Evolutionary conservation across 2,113 vertebrate species (phyloP), one percentile per base, ranked within the genome.

Genomic region (Zosterops hypoxanthus): DNA sequence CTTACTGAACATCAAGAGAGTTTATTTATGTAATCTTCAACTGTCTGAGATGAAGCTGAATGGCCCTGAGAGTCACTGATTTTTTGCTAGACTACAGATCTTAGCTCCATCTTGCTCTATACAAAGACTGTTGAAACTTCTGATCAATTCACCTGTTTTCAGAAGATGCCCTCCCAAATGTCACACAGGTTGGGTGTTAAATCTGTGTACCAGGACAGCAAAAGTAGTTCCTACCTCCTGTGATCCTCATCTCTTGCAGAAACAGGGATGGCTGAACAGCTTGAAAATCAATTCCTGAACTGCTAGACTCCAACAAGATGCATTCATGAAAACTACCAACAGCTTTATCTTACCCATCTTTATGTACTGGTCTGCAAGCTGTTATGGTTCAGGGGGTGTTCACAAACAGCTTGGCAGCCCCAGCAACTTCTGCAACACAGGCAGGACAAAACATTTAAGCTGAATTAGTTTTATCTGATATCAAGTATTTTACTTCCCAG

Each of bases 1-100:
- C 29, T 59, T 68, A 65, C 0, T 31, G n/a, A 90, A 71, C 5
- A 66, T 6, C 42, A 53, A 44, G 3, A 12, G 36, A 79, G 19
- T 70, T 88, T 86, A 26, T 52, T 76, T 42, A 31, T 68, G 13
- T 47, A 59, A 91, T 6, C 12, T 64, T 28, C 29, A 60, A 9
- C 3, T 50, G 6, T 33, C 63, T 56, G 17, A 80, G 75, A 79
- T 5, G 1, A 86, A 82, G 21, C 29, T 66, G 4, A 69, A 44
- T 3, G n/a, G n/a, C 7, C 26, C 39, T 2, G 1, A 77, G 24
- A 49, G 21, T 42, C 11, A 33, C 23, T 19, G 8, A 0, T 23
- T 21, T 55, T 90, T 66, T 49, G 11, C 21, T 66, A 57, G 50
- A 73, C 25, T 47, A 23, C 17, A 64, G n/a, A 7, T 71, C 33